These are phyloP conservation scores for Sanderia malayensis DNA, from an alignment of 30 jellyfish, hydroid and myxozoan genomes.

Conservation along the genomic window DNA sequence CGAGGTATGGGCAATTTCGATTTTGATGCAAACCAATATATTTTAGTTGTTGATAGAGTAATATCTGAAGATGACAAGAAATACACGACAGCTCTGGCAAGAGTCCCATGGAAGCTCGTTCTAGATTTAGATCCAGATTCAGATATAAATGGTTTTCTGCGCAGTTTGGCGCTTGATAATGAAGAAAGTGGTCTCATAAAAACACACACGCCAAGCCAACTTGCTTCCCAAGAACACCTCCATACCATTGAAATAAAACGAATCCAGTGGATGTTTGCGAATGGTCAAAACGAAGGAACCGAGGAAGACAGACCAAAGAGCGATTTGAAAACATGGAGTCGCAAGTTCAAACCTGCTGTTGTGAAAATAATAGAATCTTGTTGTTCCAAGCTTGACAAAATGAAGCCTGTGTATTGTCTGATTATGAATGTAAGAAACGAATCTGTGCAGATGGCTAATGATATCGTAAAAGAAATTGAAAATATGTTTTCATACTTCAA, in stretches of 20 bases:
- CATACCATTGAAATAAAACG: too few relatives aligned
- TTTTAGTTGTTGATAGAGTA: conserved; percentile 15
- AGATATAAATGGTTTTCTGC: conserved; percentile 38
- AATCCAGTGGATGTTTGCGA: conserved; percentile 50
- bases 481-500: conserved; percentile 3
- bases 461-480: conserved; percentile 14
- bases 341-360: conserved; percentile 14
- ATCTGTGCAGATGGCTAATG: conserved; percentile 27
- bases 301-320: conserved; percentile 13
- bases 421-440: conserved; percentile 10
- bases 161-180: conserved; percentile 5
- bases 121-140: conserved; percentile 42
- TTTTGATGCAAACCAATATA: conserved; percentile 25
- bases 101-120: conserved; percentile 39
- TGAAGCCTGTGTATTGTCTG: conserved; percentile 44
- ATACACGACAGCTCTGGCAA: neutral
- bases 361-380: conserved; percentile 18
- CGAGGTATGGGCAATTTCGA: conserved; percentile 10
- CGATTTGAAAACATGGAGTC: conserved; percentile 10
- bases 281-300: conserved; percentile 26
- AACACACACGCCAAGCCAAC: conserved; percentile 31
- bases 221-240: too few relatives aligned
- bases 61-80: neutral
- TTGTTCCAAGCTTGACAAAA: conserved; percentile 24
- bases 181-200: conserved; percentile 10